Base-by-base conservation (phyloP, 2,113 vertebrate species). In the Rhea americana region DNA sequence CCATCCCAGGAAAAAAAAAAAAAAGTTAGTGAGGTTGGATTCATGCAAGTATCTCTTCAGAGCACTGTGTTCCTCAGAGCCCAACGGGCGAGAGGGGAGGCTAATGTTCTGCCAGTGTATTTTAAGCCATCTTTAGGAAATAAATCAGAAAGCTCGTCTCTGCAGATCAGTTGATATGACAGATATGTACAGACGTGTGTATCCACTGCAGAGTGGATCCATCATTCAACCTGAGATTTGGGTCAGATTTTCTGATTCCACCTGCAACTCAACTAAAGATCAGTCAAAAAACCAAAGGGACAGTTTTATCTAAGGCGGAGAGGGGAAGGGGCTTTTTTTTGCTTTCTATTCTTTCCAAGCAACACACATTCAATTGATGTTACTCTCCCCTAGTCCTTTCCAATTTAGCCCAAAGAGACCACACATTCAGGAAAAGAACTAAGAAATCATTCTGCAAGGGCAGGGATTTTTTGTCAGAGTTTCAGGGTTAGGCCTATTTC, bases 121-220 rank as follows among this genome's bases (percentile, higher is more conserved):
- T 93, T 96, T 58, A 87, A 96, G 87, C 55, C 43, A 35, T 78
- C 82, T 81, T 59, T 63, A 47, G 90, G 70, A 92, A 85, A 91
- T 62, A 82, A 86, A 70, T 73, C 83, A 86, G 30, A 50, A 4
- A 12, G 58, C 4, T 1, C 2, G 20, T 86, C 93, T 50, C 91
- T 85, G 77, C 55, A 85, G 74, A 95, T 91, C 78, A 84, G 74
- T 55, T 90, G 80, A 88, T 0, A 0, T 90, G 90, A 96, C 80
- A 87, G 58, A 92, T 89, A 30, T 0, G 32, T 62, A 73, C 74
- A 82, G 92, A 94, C 93, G 30, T 56, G 80, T 75, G 56, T 67
- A 94, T 48, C 77, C 77, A 82, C 96, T 82, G 86, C 59, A 72
- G 89, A 79, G 37, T 35, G 41, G 91, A 90, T 82, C 85, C 74